These are phyloP conservation scores for Ichneumoninae sp. DNA, from an alignment of 2,888 invertebrate genomes.

Conservation along the genomic window DNA sequence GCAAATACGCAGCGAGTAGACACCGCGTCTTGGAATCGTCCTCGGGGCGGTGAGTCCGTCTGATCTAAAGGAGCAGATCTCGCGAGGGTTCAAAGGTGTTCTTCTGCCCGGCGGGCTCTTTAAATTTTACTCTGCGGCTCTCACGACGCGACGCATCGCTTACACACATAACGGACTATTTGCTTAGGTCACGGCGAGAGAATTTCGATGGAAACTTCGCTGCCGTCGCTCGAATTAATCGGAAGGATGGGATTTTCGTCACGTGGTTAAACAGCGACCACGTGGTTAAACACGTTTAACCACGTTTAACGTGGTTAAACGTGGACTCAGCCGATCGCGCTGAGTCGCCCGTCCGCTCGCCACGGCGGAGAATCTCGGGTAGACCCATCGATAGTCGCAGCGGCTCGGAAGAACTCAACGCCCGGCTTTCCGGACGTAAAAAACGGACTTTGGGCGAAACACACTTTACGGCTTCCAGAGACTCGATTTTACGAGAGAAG, in stretches of 20 bases:
- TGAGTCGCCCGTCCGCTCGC: background rate
- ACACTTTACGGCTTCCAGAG: conserved; percentile 61
- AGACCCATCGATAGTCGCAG: background rate
- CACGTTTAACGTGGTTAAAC: too few relatives aligned
- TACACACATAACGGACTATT: conserved; percentile 14
- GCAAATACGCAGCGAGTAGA: conserved; percentile 23
- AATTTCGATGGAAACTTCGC: background rate
- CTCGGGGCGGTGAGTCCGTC: conserved; percentile 48
- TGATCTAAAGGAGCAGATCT: conserved; percentile 7
- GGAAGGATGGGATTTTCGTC: background rate
- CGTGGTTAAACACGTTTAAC: too few relatives aligned
- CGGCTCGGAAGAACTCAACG: background rate
- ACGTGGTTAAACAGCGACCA: background rate
- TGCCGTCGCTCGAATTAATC: background rate
- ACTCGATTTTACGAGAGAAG: conserved; percentile 61
- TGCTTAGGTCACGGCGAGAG: background rate
- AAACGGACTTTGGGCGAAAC: conserved; percentile 19
- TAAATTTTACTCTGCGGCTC: background rate
- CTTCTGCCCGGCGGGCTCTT: background rate
- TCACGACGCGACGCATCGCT: background rate
- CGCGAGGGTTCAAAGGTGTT: conserved; percentile 49
- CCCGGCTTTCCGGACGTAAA: conserved; percentile 30
- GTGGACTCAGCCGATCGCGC: background rate
- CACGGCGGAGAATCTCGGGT: background rate
- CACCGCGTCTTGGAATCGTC: conserved; percentile 12